These are phyloP conservation scores for Anastrepha ludens DNA, from an alignment of 1,140 invertebrate genomes.

Conservation along the genomic window DNA sequence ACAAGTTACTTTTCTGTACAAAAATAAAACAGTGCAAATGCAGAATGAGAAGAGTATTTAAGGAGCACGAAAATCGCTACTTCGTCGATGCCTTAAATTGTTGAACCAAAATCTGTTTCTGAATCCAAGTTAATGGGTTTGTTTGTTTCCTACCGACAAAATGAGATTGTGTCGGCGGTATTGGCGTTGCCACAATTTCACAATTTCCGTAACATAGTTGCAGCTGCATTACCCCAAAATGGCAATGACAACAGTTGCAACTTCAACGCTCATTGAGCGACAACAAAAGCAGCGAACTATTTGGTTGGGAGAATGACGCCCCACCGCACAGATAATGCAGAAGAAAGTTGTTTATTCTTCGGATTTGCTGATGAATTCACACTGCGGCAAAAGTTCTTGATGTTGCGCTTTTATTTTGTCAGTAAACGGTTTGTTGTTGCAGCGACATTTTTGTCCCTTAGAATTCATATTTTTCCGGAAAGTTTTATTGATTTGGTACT, in stretches of 20 bases:
- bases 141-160: conserved; percentile 15
- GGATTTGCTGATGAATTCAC: neutral
- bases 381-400: neutral
- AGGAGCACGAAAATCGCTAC: conserved; percentile 14
- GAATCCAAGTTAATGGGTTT: conserved; percentile 32
- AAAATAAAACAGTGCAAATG: neutral
- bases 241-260: neutral
- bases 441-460: too few species aligned
- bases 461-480: too few species aligned
- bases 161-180: neutral
- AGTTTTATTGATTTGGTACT: neutral
- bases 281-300: conserved; percentile 9
- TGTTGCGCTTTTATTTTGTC: conserved; percentile 7
- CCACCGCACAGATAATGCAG: neutral
- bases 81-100: conserved; percentile 26
- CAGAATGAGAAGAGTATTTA: neutral
- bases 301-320: neutral
- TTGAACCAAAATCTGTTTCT: conserved; percentile 38
- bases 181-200: conserved; percentile 16
- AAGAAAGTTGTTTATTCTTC: conserved; percentile 1
- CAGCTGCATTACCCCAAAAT: neutral
- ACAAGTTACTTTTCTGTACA: neutral
- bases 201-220: conserved; percentile 13
- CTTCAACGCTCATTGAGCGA: conserved; percentile 33
- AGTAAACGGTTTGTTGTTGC: neutral